Conservation (phyloP, 2,113 vertebrate genomes). For the Danio rerio region GRCz12tu NC_133189.1:49948001-49948500, state of each 20-base stretch:
- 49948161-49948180: constrained; percentile 11
- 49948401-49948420: constrained; percentile 5
- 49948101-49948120: no score
- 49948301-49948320: constrained; percentile 81
- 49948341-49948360: not conserved
- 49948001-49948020: no score
- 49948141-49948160: no score
- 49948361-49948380: constrained; percentile 9
- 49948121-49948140: no score
- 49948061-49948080: no score
- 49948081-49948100: no score
- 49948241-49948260: constrained; percentile 95
- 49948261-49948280: constrained; percentile 96
- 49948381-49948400: constrained; percentile 16
- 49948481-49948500: constrained; percentile 88
- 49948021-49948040: no score
- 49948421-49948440: constrained; percentile 47
- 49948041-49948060: no score
- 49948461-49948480: constrained; percentile 91
- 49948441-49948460: constrained; percentile 82
- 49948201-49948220: constrained; percentile 85
- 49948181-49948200: constrained; percentile 84
- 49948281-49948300: constrained; percentile 99
- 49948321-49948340: constrained; percentile 13
- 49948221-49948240: constrained; percentile 91